Evolutionary conservation across 2,113 vertebrate genomes (phyloP), one percentile per base, ranked within the genome.

Genomic region (Prunella fulvescens): DNA sequence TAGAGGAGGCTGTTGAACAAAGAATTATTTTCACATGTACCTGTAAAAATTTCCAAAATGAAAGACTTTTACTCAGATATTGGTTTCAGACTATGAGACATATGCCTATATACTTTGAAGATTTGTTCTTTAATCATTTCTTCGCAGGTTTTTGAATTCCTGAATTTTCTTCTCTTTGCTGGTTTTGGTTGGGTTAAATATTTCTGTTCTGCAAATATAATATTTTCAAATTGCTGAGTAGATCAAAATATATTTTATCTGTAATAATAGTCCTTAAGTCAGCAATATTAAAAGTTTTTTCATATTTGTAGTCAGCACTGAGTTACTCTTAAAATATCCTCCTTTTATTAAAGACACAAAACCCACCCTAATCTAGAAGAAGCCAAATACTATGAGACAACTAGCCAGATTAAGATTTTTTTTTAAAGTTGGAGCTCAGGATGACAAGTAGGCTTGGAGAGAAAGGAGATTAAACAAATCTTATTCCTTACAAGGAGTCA

Each of bases 391-490:
- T 82, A 31, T 70, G 29, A 83, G 33, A 88, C 42, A 97, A 95
- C 77, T 60, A 92, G 37, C 65, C 79, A 97, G 93, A 96, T 96
- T 96, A 97, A 95, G 92, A 76, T 15, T 37, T 81, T 50, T 87
- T 90, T 96, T 50, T 23, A 17, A 95, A 95, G 25, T 62, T 93
- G 84, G 37, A 90, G 78, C 35, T 83, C 73, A 70, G 86, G 45
- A 82, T 95, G 95, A 95, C 86, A 97, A 90, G 62, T 58, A 96
- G 90, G 58, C 74, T 97, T 92, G 93, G 73, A 92, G 13, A 92
- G 57, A 96, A 94, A 97, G 90, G 85, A 97, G 94, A 97, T 97
- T 97, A 97, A 97, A 78, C 65, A 97, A 97, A 97, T 96, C 77
- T 90, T 91, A 83, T 94, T 95, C 91, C 77, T 92, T 90, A 92